Conservation (phyloP, 37 sponge, comb jelly and placozoan species). For the Beroe ovata region DNA sequence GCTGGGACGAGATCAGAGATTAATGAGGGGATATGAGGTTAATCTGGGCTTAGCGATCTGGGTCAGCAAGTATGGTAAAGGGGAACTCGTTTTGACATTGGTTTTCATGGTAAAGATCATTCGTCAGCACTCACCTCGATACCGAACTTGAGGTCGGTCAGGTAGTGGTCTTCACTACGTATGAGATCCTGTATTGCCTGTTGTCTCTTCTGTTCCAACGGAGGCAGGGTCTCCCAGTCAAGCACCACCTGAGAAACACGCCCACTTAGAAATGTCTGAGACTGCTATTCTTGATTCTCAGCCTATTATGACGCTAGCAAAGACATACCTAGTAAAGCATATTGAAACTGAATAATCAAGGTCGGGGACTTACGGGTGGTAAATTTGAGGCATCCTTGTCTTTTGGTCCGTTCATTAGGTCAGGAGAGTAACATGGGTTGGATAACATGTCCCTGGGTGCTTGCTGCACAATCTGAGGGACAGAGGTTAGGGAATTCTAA, state of each 20-base stretch:
- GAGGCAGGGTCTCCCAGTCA: constrained; percentile 61
- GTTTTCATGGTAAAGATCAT: too few relatives aligned
- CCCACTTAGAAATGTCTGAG: neutral
- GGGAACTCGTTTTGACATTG: too few relatives aligned
- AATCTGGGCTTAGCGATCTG: neutral
- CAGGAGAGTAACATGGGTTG: constrained; percentile 56
- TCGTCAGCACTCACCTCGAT: constrained; percentile 30
- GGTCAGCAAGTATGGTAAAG: too few relatives aligned
- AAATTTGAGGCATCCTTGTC: constrained; percentile 38
- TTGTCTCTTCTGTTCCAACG: constrained; percentile 62
- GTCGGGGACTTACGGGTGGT: constrained; percentile 60
- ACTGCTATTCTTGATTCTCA: too few relatives aligned
- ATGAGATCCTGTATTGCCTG: constrained; percentile 57
- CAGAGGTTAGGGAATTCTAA: too few relatives aligned
- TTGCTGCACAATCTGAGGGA: constrained; percentile 54
- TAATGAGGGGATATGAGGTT: neutral
- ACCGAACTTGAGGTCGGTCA: constrained; percentile 61
- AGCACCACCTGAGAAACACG: constrained; percentile 13
- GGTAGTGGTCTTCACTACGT: constrained; percentile 62
- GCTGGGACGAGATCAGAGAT: neutral
- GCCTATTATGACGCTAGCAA: too few relatives aligned
- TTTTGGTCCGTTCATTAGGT: constrained; percentile 64
- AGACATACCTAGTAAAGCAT: too few relatives aligned
- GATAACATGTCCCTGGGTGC: constrained; percentile 44
- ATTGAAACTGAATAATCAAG: too few relatives aligned